Conservation (phyloP, 2,113 vertebrate species). For the Choloepus hoffmanni region DNA sequence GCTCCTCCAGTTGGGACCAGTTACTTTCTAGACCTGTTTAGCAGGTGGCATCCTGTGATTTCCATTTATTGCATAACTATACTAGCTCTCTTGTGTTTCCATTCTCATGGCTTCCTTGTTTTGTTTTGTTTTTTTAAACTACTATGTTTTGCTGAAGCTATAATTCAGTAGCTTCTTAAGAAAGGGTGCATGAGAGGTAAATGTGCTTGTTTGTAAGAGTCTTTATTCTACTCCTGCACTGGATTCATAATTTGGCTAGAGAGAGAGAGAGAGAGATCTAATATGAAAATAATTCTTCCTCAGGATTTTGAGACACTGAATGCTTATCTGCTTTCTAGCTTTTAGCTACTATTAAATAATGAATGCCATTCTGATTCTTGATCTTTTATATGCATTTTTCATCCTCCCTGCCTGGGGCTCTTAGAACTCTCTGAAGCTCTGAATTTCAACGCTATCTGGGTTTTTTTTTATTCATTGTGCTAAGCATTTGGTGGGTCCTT, state of each 20-base stretch:
- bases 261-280: neutral
- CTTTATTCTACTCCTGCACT: neutral
- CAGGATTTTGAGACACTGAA: neutral
- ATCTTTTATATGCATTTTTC: neutral
- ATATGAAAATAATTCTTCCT: neutral
- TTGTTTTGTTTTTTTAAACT: neutral
- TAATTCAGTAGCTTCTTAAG: conserved; percentile 18
- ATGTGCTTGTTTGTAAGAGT: neutral
- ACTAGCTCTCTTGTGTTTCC: neutral
- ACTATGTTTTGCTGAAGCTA: neutral
- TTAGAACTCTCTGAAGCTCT: neutral
- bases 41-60: neutral
- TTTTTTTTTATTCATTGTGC: neutral
- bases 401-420: neutral
- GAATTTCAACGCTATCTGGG: neutral
- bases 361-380: neutral
- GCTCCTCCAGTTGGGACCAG: neutral
- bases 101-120: neutral
- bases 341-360: neutral
- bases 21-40: neutral
- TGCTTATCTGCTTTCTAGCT: neutral
- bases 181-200: neutral
- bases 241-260: neutral
- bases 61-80: neutral
- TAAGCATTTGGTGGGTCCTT: neutral